Evolutionary conservation across 2,797 vertebrate genomes (phyloP).

Genomic region (Buceros bicornis): DNA sequence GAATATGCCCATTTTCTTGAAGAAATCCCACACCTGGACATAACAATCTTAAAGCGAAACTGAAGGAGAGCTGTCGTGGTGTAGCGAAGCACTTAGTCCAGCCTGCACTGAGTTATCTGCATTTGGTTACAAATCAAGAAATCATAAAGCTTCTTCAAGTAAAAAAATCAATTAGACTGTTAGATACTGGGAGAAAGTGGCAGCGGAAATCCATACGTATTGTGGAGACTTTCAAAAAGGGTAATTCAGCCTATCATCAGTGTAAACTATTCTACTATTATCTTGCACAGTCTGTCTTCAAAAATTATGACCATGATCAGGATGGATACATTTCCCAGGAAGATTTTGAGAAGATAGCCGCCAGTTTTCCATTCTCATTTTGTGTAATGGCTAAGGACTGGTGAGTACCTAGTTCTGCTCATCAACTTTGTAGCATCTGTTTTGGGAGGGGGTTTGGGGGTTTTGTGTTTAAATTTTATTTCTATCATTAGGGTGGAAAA

Average conservation of each 20-base stretch:
- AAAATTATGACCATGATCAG: conserved; percentile 96
- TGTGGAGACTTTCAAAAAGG: not conserved
- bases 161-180: not conserved
- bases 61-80: not conserved
- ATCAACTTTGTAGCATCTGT: not conserved
- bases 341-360: conserved; percentile 96
- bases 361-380: conserved; percentile 94
- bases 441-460: not conserved
- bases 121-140: conserved; percentile 1
- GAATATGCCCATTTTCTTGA: too few relatives aligned
- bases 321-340: conserved; percentile 96
- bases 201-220: not conserved
- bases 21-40: not conserved
- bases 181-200: not conserved
- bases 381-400: conserved; percentile 97
- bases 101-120: not conserved
- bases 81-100: not conserved
- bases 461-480: not conserved
- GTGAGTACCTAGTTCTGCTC: conserved; percentile 80
- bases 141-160: not conserved
- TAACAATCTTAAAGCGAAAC: not conserved
- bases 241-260: not conserved
- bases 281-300: conserved; percentile 91
- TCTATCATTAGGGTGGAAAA: not conserved
- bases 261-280: conserved; percentile 25